Evolutionary conservation across 2,888 invertebrate genomes (phyloP).

Genomic region (Orthosia incerta): DNA sequence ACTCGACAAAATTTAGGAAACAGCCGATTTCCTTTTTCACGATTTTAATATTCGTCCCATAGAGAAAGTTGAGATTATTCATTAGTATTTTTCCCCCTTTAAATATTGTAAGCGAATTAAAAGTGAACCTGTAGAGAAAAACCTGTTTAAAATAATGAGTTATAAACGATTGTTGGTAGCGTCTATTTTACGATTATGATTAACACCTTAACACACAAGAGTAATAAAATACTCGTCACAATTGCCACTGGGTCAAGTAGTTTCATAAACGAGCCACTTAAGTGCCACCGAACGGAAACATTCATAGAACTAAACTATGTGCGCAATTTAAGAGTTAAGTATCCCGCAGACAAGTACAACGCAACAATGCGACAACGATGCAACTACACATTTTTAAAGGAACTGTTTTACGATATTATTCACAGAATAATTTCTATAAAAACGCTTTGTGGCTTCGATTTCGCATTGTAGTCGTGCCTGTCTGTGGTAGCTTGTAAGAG

Average conservation of each 20-base stretch:
- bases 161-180: neutral
- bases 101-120: neutral
- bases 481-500: constrained; percentile 3
- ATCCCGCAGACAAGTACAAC: too few species aligned
- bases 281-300: constrained; percentile 56
- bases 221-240: constrained; percentile 39
- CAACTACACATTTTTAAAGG: too few species aligned
- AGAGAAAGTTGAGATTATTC: neutral
- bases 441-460: too few species aligned
- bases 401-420: too few species aligned
- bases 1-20: neutral
- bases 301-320: constrained; percentile 56
- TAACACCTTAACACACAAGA: constrained; percentile 2
- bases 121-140: neutral
- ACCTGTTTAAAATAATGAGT: constrained; percentile 2
- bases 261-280: constrained; percentile 38
- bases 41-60: neutral
- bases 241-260: constrained; percentile 50
- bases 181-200: constrained; percentile 12
- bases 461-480: too few species aligned
- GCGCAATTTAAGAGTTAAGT: constrained; percentile 63
- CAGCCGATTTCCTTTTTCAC: too few species aligned
- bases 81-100: neutral
- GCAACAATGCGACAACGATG: too few species aligned
- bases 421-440: too few species aligned